Conservation (phyloP, 2,797 vertebrate species). For the Urophycis tenuis region DNA sequence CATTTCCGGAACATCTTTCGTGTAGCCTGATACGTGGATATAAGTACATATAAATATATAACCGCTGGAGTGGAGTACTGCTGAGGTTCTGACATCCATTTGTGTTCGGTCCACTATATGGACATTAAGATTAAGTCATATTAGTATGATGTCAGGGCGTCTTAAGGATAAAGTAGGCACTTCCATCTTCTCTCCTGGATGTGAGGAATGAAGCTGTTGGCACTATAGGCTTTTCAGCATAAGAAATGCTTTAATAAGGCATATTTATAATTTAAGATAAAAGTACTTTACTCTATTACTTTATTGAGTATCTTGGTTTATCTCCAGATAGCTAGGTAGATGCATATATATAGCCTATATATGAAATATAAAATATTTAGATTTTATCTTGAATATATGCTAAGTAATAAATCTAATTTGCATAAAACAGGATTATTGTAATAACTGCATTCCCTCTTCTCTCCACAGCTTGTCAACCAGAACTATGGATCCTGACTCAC, state of each 20-base stretch:
- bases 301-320: background rate
- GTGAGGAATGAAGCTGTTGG: background rate
- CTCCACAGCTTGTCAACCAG: conserved; percentile 69
- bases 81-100: background rate
- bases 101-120: background rate
- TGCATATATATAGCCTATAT: background rate
- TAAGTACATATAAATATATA: background rate
- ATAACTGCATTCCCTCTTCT: conserved; percentile 48
- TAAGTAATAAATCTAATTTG: background rate
- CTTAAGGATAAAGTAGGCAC: background rate
- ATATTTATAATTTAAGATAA: background rate
- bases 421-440: background rate
- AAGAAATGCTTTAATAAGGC: background rate
- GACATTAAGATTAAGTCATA: background rate
- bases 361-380: background rate
- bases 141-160: background rate
- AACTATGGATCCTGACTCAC: conserved; percentile 74
- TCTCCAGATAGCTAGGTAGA: background rate
- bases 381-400: background rate
- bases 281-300: background rate
- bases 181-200: background rate
- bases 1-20: background rate
- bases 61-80: background rate
- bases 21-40: background rate
- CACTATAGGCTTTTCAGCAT: background rate